A percentile compares a stretch with the other conserved stretches of the same genome.
Evolutionary conservation across 2,113 vertebrate genomes (phyloP).

Genomic region (Heterotilapia buettikoferi): DNA sequence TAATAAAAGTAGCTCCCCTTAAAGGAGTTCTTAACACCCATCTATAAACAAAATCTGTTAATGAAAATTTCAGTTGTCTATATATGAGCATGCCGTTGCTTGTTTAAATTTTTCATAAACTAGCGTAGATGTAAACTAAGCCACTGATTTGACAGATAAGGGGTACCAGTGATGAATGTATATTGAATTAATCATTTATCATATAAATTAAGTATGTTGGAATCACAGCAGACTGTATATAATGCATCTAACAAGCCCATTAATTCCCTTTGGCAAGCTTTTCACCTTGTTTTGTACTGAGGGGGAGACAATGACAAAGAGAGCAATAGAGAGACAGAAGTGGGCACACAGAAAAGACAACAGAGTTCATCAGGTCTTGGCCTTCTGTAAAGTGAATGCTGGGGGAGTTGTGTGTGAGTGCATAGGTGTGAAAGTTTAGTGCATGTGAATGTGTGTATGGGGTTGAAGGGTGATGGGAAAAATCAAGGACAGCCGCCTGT

Average conservation of each 20-base stretch:
- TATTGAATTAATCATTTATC: neutral
- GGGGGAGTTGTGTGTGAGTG: neutral
- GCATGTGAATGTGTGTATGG: slow-evolving; percentile 2
- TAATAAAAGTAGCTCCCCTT: neutral
- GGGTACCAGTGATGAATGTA: neutral
- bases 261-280: neutral
- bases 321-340: neutral
- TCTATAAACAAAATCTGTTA: neutral
- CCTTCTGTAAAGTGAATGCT: slow-evolving; percentile 2
- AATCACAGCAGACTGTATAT: neutral
- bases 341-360: slow-evolving; percentile 17
- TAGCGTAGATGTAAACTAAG: neutral
- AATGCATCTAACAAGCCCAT: neutral
- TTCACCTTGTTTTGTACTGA: slow-evolving; percentile 9
- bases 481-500: slow-evolving; percentile 62
- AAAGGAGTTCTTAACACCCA: neutral
- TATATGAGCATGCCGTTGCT: neutral
- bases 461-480: slow-evolving; percentile 47
- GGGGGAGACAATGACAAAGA: slow-evolving; percentile 3
- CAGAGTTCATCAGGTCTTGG: slow-evolving; percentile 36
- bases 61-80: neutral
- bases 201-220: neutral
- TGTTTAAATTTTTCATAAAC: neutral
- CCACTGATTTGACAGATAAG: neutral
- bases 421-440: slow-evolving; percentile 7